A percentile compares a stretch with the other conserved stretches of the same genome.
Evolutionary conservation across 2,888 invertebrate genomes (phyloP).

Genomic region (Nymphalis c-album): DNA sequence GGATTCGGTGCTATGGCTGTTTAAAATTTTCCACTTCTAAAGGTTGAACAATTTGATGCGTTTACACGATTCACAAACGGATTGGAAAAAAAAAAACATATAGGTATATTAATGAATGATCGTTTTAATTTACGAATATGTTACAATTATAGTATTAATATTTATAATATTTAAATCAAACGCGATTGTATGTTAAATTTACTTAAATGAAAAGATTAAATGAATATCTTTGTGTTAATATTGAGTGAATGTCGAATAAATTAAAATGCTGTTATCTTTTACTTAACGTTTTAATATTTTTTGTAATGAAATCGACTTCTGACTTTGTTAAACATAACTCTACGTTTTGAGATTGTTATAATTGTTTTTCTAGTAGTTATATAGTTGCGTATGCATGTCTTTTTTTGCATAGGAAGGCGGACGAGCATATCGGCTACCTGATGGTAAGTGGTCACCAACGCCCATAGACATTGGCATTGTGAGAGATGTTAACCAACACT

Average conservation of each 20-base stretch:
- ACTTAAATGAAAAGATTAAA: not conserved
- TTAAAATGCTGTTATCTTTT: not conserved
- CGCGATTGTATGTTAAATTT: not conserved
- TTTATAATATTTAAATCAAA: not conserved
- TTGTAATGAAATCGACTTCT: not conserved
- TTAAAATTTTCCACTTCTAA: too few species aligned
- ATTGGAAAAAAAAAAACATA: too few species aligned
- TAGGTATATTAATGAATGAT: not conserved
- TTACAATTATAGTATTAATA: conserved; percentile 1
- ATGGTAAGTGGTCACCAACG: too few species aligned
- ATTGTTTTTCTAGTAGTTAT: too few species aligned
- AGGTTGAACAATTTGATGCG: too few species aligned
- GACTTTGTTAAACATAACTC: not conserved
- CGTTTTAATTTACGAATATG: not conserved
- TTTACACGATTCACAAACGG: too few species aligned
- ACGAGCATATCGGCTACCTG: too few species aligned
- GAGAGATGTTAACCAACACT: too few species aligned
- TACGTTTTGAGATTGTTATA: not conserved
- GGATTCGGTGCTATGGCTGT: too few species aligned
- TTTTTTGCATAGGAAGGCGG: too few species aligned
- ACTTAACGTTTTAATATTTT: not conserved
- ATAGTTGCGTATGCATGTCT: too few species aligned
- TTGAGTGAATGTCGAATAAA: not conserved
- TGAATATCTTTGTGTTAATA: conserved; percentile 1
- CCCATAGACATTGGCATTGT: too few species aligned